phyloP scores from a whole-genome alignment of 2,888 invertebrate species.

The Vannuccia rotundouncinata region DNA sequence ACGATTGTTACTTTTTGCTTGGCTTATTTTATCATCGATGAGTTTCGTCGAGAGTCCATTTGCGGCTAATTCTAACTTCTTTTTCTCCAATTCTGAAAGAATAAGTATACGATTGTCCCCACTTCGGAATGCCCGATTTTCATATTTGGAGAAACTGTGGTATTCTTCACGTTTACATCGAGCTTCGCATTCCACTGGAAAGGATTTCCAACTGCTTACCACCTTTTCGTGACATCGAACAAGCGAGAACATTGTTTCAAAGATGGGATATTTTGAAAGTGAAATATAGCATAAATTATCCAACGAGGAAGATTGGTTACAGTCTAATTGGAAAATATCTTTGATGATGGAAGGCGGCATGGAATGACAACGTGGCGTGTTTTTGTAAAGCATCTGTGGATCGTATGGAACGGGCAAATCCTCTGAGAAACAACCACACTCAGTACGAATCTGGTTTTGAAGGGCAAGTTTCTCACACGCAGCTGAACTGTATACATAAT shows the following conservation, averaged over 20 bases:
- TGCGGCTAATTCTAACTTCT: neutral
- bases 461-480: neutral
- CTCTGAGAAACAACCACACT: neutral
- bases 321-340: neutral
- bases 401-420: neutral
- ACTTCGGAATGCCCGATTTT: neutral
- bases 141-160: neutral
- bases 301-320: neutral
- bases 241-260: neutral
- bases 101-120: neutral
- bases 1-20: neutral
- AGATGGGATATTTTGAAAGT: neutral
- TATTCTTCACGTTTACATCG: neutral
- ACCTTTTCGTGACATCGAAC: neutral
- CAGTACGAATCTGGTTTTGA: neutral
- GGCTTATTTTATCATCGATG: neutral
- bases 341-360: neutral
- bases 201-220: neutral
- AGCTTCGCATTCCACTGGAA: neutral
- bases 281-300: neutral
- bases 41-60: neutral
- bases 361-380: neutral
- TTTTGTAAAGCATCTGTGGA: neutral
- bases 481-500: neutral
- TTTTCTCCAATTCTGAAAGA: neutral